Base-by-base conservation (phyloP, 2,888 invertebrate genomes). In the Microplitis manilae region DNA sequence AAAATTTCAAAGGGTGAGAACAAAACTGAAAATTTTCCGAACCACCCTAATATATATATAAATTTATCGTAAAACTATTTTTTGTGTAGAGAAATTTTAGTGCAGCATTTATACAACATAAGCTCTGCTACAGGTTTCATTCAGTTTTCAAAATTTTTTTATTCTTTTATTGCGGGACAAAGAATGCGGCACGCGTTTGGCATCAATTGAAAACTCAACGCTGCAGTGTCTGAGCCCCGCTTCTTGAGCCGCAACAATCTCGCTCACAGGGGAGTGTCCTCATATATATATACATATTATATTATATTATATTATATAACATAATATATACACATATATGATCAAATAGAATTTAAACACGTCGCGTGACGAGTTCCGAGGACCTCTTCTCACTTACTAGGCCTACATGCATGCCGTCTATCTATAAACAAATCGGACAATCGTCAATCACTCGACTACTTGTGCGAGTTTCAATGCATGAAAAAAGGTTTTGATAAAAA, bases 361-460 rank as follows among this genome's bases (percentile, higher is more conserved):
- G 80, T 82, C 80, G 80, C 80, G 71, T 81, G 77, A 79, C 80
- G 79, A 79, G 80, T 79, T 79, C 70, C 39, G 30, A 61, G 65
- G n/a, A 41, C 17, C 4, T 65, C 20, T 5, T 17, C 20, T 20
- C 61, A 6, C 50, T 50, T 13, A 50, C 50, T 50, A 61, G 6
- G 61, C 15, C n/a, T 61, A 13, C 50, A 15, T 61, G n/a, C 38
- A 68, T 68, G n/a, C 50, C 50, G 13, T 50, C 8, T 84, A 86
- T 87, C 87, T 86, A 87, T 85, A 88, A 88, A 87, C 85, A 88
- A 88, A 88, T 88, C 86, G 85, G 85, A 86, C 86, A 85, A 87
- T 88, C 88, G 87, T 88, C 86, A 86, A 87, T 87, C 88, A 86
- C 79, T 68, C 30, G 30, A 30, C 30, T 30, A 30, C 30, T 71